Conservation (phyloP, 2,888 invertebrate genomes). For the Agrotis exclamationis region DNA sequence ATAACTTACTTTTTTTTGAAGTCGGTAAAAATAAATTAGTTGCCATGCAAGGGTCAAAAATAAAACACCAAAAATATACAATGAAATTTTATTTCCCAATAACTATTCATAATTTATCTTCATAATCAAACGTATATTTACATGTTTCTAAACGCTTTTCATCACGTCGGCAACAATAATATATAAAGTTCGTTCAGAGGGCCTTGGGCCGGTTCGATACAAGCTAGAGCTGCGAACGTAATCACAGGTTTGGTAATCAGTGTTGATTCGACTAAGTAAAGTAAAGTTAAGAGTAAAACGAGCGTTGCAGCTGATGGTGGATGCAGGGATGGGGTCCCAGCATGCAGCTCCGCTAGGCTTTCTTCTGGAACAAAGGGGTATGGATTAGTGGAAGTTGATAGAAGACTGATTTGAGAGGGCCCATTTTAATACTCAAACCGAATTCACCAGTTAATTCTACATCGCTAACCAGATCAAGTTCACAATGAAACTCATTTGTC, state of each 20-base stretch:
- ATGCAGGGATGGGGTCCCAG: conserved; percentile 74
- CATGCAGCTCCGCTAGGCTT: conserved; percentile 89
- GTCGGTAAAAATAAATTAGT: too few relatives aligned
- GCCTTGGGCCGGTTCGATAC: conserved; percentile 72
- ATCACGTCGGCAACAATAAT: conserved; percentile 86
- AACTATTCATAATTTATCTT: conserved; percentile 81
- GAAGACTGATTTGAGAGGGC: too few relatives aligned
- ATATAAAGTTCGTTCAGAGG: conserved; percentile 72
- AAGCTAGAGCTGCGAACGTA: conserved; percentile 72
- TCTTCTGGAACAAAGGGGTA: conserved; percentile 87
- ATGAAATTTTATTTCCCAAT: conserved; percentile 88
- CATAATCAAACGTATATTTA: conserved; percentile 70
- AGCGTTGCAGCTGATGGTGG: conserved; percentile 73
- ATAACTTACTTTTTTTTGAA: too few relatives aligned
- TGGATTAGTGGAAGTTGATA: conserved; percentile 64
- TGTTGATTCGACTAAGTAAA: conserved; percentile 70
- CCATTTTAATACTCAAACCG: too few relatives aligned
- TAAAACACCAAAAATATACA: conserved; percentile 75
- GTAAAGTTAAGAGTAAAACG: conserved; percentile 72
- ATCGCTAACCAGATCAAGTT: too few relatives aligned
- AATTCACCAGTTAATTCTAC: too few relatives aligned
- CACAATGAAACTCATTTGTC: too few relatives aligned
- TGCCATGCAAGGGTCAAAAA: conserved; percentile 47
- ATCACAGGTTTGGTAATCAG: conserved; percentile 74
- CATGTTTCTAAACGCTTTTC: conserved; percentile 70